phyloP scores from a whole-genome alignment of 2,797 vertebrate species.

The Lacerta bilineata region DNA sequence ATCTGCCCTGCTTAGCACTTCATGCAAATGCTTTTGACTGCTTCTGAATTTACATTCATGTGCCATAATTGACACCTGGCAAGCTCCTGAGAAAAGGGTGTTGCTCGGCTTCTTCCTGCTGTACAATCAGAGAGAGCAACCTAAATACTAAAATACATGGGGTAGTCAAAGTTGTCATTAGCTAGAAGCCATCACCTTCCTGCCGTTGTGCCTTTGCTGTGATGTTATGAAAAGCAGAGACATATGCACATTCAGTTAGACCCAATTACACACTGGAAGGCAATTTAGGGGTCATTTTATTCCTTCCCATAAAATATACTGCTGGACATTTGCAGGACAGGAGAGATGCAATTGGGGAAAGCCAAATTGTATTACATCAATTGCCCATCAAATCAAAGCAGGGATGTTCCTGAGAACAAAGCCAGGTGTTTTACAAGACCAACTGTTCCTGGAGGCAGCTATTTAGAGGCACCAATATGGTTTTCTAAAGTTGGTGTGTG shows the following conservation, averaged over 20 bases:
- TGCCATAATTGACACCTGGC: slow-evolving; percentile 5
- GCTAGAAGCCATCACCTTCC: background rate
- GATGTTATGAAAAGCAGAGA: background rate
- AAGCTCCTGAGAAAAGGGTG: background rate
- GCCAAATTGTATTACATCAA: slow-evolving; percentile 11
- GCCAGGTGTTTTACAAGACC: slow-evolving; percentile 6
- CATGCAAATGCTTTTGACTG: background rate
- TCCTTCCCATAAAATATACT: slow-evolving; percentile 15
- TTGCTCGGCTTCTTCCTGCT: background rate
- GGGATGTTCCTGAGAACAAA: background rate
- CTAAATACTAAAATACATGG: background rate
- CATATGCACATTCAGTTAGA: slow-evolving; percentile 12
- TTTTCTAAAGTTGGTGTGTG: background rate
- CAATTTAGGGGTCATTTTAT: slow-evolving; percentile 11
- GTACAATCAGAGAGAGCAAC: background rate
- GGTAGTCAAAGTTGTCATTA: background rate
- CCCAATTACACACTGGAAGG: background rate
- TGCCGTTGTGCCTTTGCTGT: background rate
- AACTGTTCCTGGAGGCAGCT: background rate
- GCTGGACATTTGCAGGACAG: background rate
- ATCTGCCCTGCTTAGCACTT: background rate
- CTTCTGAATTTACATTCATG: slow-evolving; percentile 2
- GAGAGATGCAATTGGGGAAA: no score
- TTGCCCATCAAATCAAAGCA: background rate
- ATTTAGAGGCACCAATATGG: background rate